Conservation (phyloP, 2,797 vertebrate genomes). For the Parauchenoglanis ngamensis region DNA sequence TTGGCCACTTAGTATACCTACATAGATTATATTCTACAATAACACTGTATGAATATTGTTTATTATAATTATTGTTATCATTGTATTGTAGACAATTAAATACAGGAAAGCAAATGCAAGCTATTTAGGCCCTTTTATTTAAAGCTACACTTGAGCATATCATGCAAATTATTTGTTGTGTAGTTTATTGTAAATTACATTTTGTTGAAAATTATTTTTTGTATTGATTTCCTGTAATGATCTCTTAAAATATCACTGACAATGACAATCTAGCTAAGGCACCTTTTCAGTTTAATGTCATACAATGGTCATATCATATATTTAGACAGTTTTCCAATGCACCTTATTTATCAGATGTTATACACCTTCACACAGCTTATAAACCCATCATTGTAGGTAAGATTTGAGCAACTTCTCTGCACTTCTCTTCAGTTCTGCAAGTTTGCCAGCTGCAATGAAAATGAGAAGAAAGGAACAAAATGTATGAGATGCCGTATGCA, state of each 20-base stretch:
- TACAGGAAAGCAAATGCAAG: not conserved
- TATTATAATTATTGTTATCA: not conserved
- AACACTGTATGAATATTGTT: not conserved
- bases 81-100: not conserved
- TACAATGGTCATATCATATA: not conserved
- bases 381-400: not conserved
- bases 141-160: not conserved
- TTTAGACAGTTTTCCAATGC: not conserved
- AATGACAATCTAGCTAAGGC: not conserved
- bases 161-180: not conserved
- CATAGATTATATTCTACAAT: not conserved
- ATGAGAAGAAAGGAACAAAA: too few species aligned
- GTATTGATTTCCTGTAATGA: not conserved
- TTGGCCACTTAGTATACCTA: not conserved
- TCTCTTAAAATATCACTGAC: not conserved
- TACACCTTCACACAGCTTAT: not conserved
- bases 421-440: too few species aligned
- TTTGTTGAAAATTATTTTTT: not conserved
- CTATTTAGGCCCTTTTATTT: not conserved
- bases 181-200: not conserved
- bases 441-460: too few species aligned
- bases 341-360: too few species aligned
- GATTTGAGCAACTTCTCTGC: too few species aligned
- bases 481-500: too few species aligned
- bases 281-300: not conserved